Conservation (phyloP, 2,888 invertebrate genomes). For the Protodeltote pygarga region DNA sequence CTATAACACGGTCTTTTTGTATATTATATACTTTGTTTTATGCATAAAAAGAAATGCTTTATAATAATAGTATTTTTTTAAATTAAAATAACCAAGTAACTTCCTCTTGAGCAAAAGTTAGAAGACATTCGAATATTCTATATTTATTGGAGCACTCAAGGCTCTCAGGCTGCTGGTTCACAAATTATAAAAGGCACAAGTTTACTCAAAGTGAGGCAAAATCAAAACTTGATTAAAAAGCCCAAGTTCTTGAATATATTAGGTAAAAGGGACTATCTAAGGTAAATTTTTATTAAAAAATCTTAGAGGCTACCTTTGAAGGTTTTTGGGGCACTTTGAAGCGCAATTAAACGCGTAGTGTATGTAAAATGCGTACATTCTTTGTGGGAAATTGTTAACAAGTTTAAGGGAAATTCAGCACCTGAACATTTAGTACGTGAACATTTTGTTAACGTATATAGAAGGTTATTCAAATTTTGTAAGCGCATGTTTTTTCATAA, state of each 20-base stretch:
- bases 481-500: too few species aligned
- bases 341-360: background rate
- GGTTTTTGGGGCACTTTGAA: conserved; percentile 6
- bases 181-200: conserved; percentile 26
- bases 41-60: too few species aligned
- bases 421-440: too few species aligned
- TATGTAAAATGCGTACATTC: too few species aligned
- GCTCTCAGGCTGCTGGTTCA: conserved; percentile 24
- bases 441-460: too few species aligned
- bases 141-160: conserved; percentile 14
- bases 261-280: conserved; percentile 4
- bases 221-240: conserved; percentile 45
- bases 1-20: too few species aligned
- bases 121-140: background rate
- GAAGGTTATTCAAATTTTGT: too few species aligned
- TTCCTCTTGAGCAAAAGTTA: conserved; percentile 11
- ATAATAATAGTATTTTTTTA: too few species aligned
- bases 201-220: conserved; percentile 28
- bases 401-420: too few species aligned
- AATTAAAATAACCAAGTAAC: background rate
- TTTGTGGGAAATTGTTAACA: too few species aligned
- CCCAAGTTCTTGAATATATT: conserved; percentile 27
- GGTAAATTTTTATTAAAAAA: conserved; percentile 17
- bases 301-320: conserved; percentile 1
- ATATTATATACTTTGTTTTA: too few species aligned